Conservation (phyloP, 2,797 vertebrate species). For the Anabas testudineus region DNA sequence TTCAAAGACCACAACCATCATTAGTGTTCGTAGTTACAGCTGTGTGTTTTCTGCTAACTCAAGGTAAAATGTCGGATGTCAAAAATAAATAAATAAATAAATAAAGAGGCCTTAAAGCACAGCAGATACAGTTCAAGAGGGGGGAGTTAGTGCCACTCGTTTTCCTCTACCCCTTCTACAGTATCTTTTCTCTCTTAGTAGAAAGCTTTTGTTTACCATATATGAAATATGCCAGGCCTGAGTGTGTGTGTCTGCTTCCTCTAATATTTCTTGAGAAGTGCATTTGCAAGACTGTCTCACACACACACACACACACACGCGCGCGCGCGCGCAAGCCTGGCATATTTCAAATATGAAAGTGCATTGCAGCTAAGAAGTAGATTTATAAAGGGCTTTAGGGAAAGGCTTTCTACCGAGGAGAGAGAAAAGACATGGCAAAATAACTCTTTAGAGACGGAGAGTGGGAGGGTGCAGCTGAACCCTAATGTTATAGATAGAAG, state of each 20-base stretch:
- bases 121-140: conserved; percentile 24
- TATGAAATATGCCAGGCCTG: conserved; percentile 52
- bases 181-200: conserved; percentile 14
- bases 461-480: conserved; percentile 56
- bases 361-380: conserved; percentile 75
- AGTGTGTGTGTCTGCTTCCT: conserved; percentile 17
- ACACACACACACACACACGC: conserved; percentile 6
- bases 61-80: conserved; percentile 20
- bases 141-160: conserved; percentile 1
- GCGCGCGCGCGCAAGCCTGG: conserved; percentile 18
- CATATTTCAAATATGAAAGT: conserved; percentile 74
- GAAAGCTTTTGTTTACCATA: conserved; percentile 48
- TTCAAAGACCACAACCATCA: conserved; percentile 12
- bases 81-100: too few relatives aligned
- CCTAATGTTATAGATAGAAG: conserved; percentile 61
- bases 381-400: conserved; percentile 76
- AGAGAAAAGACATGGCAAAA: conserved; percentile 64
- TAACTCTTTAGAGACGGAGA: conserved; percentile 65
- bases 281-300: conserved; percentile 51
- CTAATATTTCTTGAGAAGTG: conserved; percentile 56
- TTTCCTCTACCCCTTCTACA: background rate
- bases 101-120: conserved; percentile 19
- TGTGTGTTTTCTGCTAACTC: conserved; percentile 10
- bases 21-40: conserved; percentile 30
- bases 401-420: conserved; percentile 66